Conservation (phyloP, 2,113 vertebrate species). For the Pluvianellus socialis region DNA sequence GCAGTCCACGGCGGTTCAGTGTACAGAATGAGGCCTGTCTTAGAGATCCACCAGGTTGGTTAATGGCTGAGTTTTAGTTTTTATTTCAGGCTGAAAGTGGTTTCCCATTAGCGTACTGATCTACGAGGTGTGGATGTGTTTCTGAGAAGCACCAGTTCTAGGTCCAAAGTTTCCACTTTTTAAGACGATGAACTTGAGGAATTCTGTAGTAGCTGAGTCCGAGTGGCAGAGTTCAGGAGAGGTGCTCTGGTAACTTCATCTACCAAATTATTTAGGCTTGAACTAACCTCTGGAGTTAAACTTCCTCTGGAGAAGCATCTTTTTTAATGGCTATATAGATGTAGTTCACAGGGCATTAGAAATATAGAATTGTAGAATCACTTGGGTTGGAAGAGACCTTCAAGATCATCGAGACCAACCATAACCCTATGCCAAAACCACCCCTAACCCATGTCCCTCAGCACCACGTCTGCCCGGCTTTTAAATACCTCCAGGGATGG, state of each 20-base stretch:
- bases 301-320: neutral
- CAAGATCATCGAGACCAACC: too few species aligned
- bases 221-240: neutral
- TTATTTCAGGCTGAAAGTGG: neutral
- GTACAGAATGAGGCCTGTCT: constrained; percentile 54
- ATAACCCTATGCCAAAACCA: too few species aligned
- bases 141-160: neutral
- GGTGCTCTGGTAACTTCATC: neutral
- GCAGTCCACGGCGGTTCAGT: constrained; percentile 49
- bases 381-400: too few species aligned
- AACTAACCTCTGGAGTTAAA: neutral
- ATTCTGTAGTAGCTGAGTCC: neutral
- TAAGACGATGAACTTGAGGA: neutral
- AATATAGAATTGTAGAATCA: too few species aligned
- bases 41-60: constrained; percentile 79
- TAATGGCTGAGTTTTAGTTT: neutral
- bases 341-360: too few species aligned
- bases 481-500: too few species aligned
- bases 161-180: neutral
- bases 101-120: rapidly evolving
- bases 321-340: neutral
- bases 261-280: neutral
- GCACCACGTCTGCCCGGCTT: too few species aligned
- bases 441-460: too few species aligned
- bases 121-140: neutral